Evolutionary conservation across 2,113 vertebrate genomes (phyloP).

Genomic region (Hymenochirus boettgeri): DNA sequence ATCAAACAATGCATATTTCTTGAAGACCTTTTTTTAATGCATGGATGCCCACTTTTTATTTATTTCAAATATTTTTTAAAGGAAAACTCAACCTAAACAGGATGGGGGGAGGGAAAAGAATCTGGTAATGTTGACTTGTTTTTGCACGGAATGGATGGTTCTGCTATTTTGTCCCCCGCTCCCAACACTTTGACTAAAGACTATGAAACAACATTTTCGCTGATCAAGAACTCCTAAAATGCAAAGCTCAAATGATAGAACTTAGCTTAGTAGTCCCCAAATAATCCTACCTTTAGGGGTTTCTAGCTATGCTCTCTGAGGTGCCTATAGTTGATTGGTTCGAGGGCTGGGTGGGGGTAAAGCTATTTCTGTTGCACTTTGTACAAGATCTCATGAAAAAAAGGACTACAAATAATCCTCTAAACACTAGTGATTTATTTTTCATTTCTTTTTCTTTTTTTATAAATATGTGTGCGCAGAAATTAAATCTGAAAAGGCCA

Average conservation of each 20-base stretch:
- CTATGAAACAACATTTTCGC: background rate
- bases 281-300: conserved; percentile 3
- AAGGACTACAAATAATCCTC: conserved; percentile 44
- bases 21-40: conserved; percentile 63
- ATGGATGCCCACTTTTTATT: conserved; percentile 70
- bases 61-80: conserved; percentile 64
- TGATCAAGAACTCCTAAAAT: background rate
- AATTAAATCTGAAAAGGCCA: background rate
- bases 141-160: background rate
- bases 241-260: background rate
- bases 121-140: conserved; percentile 29
- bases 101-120: conserved; percentile 27
- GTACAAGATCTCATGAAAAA: conserved; percentile 53
- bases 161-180: background rate
- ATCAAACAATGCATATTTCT: conserved; percentile 49
- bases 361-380: conserved; percentile 62
- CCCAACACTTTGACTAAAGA: background rate
- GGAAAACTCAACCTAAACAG: conserved; percentile 44
- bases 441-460: conserved; percentile 1
- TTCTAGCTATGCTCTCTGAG: conserved; percentile 5
- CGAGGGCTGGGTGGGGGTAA: conserved; percentile 34
- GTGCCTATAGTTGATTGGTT: conserved; percentile 30
- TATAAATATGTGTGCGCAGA: conserved; percentile 1
- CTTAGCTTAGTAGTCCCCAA: conserved; percentile 1
- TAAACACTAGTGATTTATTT: conserved; percentile 62